Evolutionary conservation across 2,888 invertebrate genomes (phyloP), one percentile per base, ranked within the genome.

Genomic region (Apodemia hepburni): DNA sequence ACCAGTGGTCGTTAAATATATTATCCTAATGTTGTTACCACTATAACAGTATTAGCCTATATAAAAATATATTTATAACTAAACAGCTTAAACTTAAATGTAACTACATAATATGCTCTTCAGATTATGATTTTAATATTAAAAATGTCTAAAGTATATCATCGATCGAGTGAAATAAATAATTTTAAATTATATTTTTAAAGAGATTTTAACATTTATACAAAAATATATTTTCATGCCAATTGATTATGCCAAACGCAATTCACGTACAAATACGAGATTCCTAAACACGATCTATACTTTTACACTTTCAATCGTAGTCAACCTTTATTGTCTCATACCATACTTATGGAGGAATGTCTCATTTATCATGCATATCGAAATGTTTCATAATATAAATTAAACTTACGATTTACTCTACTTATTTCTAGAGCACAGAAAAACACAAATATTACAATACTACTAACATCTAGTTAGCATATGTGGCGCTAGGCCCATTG

Each of bases 1-100:
- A 90, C 90, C 88, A 88, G 79, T 84, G 83, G 81, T 86, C 82
- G 82, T 87, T 85, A 81, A 82, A 79, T 78, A 72, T 61, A 78
- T 80, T 82, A 84, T 61, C 73, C 80, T 86, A 84, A 66, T 70
- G 68, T 75, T 74, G 71, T 72, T 67, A 72, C 75, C 60, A 68
- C 64, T 65, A 65, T 77, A 82, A 84, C 81, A 85, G 82, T 79
- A 80, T 77, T 73, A 73, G 74, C 80, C 84, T 86, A 87, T 84
- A 84, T 82, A 85, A 87, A 88, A 87, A 87, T 87, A 87, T 82
- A 85, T 82, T 77, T 82, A 82, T 82, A 70, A 73, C 71, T 75
- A 73, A 73, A 73, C 73, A 33, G n/a, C 54, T 54, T 54, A 54
- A 57, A 47, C 15, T n/a, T n/a, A 57, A 57, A 57, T 57, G 29